Percentiles rank a stretch among this genome's conserved stretches.
phyloP scores from a whole-genome alignment of 53 echinoderm and acorn worm genomes.

The Hippasteria phrygiana region DNA sequence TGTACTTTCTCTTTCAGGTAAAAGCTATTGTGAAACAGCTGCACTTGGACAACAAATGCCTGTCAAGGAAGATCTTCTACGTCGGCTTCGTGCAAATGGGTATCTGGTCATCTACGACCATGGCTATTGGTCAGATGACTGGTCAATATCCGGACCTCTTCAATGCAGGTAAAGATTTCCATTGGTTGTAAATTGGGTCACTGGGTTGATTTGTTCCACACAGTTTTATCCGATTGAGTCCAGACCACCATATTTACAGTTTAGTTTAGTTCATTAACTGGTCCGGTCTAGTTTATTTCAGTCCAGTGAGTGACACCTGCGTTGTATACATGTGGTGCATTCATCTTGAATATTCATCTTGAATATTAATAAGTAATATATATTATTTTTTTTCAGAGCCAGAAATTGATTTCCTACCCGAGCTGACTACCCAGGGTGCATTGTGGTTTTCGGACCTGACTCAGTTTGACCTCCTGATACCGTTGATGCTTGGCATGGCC shows the following conservation, averaged over 20 bases:
- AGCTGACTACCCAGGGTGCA: constrained; percentile 78
- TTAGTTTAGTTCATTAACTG: too few relatives aligned
- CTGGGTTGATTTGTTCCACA: too few relatives aligned
- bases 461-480: constrained; percentile 78
- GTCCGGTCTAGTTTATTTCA: too few relatives aligned
- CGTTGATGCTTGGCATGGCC: constrained; percentile 77
- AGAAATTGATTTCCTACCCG: constrained; percentile 85
- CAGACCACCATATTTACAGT: too few relatives aligned
- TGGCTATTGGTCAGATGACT: constrained; percentile 95
- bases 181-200: neutral
- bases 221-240: too few relatives aligned
- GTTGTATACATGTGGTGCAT: too few relatives aligned
- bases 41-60: constrained; percentile 72
- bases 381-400: constrained; percentile 81
- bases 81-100: constrained; percentile 73
- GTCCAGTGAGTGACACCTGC: too few relatives aligned
- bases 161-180: constrained; percentile 70
- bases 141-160: constrained; percentile 86
- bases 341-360: too few relatives aligned
- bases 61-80: constrained; percentile 71
- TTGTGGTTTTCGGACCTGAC: constrained; percentile 92
- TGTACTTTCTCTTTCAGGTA: constrained; percentile 61
- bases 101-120: constrained; percentile 79
- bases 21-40: constrained; percentile 65
- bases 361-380: too few relatives aligned